Evolutionary conservation across 2,113 vertebrate species (phyloP).

Genomic region (Collichthys lucidus): DNA sequence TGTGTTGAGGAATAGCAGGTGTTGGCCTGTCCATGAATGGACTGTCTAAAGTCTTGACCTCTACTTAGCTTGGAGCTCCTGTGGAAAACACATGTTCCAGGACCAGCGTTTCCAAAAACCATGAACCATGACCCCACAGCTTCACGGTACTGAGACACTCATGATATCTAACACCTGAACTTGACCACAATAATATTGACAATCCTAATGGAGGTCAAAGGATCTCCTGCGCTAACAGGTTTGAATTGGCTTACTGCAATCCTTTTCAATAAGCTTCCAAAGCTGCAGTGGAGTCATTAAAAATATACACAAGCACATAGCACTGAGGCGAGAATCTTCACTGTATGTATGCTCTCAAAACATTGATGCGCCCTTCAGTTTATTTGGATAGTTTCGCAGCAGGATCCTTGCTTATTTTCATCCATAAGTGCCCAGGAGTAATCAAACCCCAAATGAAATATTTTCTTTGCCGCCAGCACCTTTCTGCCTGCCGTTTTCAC

Average conservation of each 20-base stretch:
- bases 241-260: constrained; percentile 58
- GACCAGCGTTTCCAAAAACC: constrained; percentile 32
- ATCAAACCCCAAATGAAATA: constrained; percentile 81
- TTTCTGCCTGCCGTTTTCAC: constrained; percentile 61
- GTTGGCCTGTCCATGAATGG: not conserved
- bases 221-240: constrained; percentile 53
- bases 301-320: constrained; percentile 70
- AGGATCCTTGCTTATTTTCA: constrained; percentile 77
- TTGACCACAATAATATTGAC: constrained; percentile 69
- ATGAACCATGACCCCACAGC: constrained; percentile 29
- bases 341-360: constrained; percentile 77
- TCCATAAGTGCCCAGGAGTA: constrained; percentile 76
- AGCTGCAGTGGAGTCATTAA: constrained; percentile 44
- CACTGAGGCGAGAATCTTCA: constrained; percentile 56
- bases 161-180: constrained; percentile 54
- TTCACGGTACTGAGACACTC: constrained; percentile 31
- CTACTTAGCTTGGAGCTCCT: constrained; percentile 31
- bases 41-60: constrained; percentile 31
- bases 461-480: constrained; percentile 73
- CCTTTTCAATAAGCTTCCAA: constrained; percentile 52
- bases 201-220: constrained; percentile 61
- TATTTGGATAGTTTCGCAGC: constrained; percentile 77
- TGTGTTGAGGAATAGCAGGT: constrained; percentile 16
- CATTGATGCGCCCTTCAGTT: constrained; percentile 70
- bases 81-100: constrained; percentile 35